Conservation (phyloP, 2,113 vertebrate genomes). For the Eulemur rufifrons region DNA sequence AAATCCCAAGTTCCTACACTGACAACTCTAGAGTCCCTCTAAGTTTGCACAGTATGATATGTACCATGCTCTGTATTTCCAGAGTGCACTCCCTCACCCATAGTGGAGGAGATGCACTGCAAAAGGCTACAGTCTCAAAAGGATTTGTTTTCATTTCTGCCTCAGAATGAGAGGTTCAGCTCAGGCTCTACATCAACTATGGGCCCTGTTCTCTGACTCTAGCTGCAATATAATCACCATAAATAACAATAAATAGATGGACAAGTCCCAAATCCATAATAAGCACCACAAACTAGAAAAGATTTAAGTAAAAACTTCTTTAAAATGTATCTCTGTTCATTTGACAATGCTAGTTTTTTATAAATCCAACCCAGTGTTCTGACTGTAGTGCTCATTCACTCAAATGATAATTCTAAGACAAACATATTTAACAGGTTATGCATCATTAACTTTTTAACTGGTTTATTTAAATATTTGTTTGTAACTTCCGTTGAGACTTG, state of each 20-base stretch:
- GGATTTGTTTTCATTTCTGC: slow-evolving; percentile 17
- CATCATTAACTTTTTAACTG: slow-evolving; percentile 41
- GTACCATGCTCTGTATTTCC: not conserved
- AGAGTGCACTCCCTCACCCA: not conserved
- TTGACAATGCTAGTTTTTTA: not conserved
- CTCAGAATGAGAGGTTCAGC: slow-evolving; percentile 7
- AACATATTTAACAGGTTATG: slow-evolving; percentile 49
- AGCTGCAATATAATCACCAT: slow-evolving; percentile 40
- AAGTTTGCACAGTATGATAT: not conserved
- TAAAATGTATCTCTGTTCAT: slow-evolving; percentile 26
- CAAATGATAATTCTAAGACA: slow-evolving; percentile 35
- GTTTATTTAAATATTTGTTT: slow-evolving; percentile 42
- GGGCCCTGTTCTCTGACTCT: not conserved
- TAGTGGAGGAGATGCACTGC: not conserved
- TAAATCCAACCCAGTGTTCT: not conserved
- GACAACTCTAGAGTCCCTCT: not conserved
- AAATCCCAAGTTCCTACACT: not conserved
- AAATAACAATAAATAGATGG: not conserved
- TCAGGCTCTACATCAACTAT: not conserved
- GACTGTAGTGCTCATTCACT: not conserved
- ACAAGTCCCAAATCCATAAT: not conserved
- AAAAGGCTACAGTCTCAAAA: not conserved
- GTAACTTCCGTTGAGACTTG: slow-evolving; percentile 15
- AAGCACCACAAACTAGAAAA: not conserved
- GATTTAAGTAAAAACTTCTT: not conserved